Evolutionary conservation across 2,888 invertebrate species (phyloP).

Genomic region (Melanostoma scalare): DNA sequence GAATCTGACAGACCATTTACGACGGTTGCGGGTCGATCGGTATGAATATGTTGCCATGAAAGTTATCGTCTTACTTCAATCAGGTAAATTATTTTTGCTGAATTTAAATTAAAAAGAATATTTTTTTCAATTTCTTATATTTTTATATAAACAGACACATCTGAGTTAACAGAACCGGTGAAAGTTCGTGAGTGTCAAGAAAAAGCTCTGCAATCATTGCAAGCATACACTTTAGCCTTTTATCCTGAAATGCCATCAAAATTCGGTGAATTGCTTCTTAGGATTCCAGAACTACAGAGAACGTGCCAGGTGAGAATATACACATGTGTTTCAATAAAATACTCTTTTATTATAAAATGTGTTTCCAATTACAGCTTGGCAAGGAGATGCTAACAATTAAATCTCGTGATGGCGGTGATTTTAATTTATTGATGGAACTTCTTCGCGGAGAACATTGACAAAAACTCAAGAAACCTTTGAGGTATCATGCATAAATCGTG

Average conservation of each 20-base stretch:
- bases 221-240: slow-evolving; percentile 93
- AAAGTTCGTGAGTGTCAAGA: slow-evolving; percentile 97
- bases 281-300: slow-evolving; percentile 96
- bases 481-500: slow-evolving; percentile 56
- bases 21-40: slow-evolving; percentile 94
- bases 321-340: neutral
- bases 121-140: neutral
- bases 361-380: slow-evolving; percentile 86
- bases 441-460: slow-evolving; percentile 94
- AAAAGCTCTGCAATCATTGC: slow-evolving; percentile 94
- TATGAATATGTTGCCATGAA: slow-evolving; percentile 99
- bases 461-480: slow-evolving; percentile 74
- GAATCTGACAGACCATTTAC: slow-evolving; percentile 95
- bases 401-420: slow-evolving; percentile 94
- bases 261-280: slow-evolving; percentile 95
- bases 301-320: slow-evolving; percentile 90
- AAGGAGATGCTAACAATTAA: slow-evolving; percentile 95
- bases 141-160: slow-evolving; percentile 87
- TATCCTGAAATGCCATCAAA: slow-evolving; percentile 97
- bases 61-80: slow-evolving; percentile 94
- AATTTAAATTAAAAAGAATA: neutral
- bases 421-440: slow-evolving; percentile 97
- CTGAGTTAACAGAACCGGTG: slow-evolving; percentile 95
- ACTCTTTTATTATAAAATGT: neutral
- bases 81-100: slow-evolving; percentile 85